A percentile compares a stretch with the other conserved stretches of the same genome.
phyloP scores from a whole-genome alignment of 2,888 invertebrate genomes.

The Yponomeuta malinellus region DNA sequence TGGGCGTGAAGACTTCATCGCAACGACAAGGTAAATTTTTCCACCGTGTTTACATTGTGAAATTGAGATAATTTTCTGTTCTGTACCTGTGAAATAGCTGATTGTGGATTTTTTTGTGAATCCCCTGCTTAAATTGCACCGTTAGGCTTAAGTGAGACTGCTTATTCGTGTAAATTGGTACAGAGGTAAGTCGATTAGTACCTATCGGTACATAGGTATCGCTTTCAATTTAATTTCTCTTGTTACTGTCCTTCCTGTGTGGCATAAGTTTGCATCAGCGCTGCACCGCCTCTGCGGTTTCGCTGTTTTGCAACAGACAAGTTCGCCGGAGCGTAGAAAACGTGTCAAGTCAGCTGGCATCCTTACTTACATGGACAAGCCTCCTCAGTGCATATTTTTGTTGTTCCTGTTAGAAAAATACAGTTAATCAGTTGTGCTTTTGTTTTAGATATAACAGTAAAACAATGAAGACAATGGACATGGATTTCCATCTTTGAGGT shows the following conservation, averaged over 20 bases:
- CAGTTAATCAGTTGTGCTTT: slow-evolving; percentile 10
- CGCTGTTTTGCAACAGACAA: slow-evolving; percentile 57
- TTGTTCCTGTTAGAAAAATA: slow-evolving; percentile 2
- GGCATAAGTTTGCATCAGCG: slow-evolving; percentile 7
- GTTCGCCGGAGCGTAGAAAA: slow-evolving; percentile 69
- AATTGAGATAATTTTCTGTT: slow-evolving; percentile 35
- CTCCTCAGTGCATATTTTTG: neutral
- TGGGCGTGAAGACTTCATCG: neutral
- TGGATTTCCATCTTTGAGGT: slow-evolving; percentile 36
- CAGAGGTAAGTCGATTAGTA: slow-evolving; percentile 1
- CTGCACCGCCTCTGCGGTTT: slow-evolving; percentile 31
- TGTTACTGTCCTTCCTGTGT: neutral
- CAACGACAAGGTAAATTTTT: slow-evolving; percentile 9
- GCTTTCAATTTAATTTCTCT: neutral
- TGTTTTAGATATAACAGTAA: slow-evolving; percentile 22
- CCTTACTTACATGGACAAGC: slow-evolving; percentile 29
- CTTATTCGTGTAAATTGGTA: neutral
- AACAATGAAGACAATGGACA: slow-evolving; percentile 37
- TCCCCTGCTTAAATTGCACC: neutral
- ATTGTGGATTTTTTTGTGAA: slow-evolving; percentile 31
- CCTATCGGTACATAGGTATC: neutral
- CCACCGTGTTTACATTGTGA: slow-evolving; percentile 64
- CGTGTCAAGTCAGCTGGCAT: slow-evolving; percentile 58
- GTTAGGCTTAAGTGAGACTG: neutral
- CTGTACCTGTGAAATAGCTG: slow-evolving; percentile 44